Evolutionary conservation across 2,797 vertebrate genomes (phyloP), one percentile per base, ranked within the genome.

Genomic region (Sternarchorhynchus goeldii): DNA sequence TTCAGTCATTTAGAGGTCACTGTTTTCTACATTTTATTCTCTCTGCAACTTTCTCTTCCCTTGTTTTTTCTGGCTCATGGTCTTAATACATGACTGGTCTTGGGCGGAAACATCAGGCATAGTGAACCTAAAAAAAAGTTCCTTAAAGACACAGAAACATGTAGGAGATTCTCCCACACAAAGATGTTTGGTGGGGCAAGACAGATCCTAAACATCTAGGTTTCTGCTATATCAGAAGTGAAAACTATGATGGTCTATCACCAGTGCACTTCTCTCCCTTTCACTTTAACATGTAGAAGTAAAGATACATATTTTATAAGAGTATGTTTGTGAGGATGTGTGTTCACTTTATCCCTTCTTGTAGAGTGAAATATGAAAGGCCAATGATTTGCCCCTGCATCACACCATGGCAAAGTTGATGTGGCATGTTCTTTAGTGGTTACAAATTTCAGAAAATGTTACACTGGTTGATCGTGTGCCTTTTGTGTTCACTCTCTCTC

Each of bases 31-130:
- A 25, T 25, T 25, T 25, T 25, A 25, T 25, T 25, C 25, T 25
- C 25, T 25, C 25, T 25, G 25, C 25, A 25, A 25, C 32, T 34
- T 18, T 73, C 58, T 12, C 16, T 63, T 39, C 16, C 29, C 34
- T 10, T 75, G 60, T 55, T 75, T 75, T 36, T 65, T 62, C 60
- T 75, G 73, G 73, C 73, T 75, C 32, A 56, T 7, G 14, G n/a
- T 21, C 41, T 50, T 59, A 18, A 56, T 17, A n/a, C 39, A 32
- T 7, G 16, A 5, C 59, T 34, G 73, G 36, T 65, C 25, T 65
- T 55, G 59, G 60, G 6, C 59, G 14, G 8, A 63, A 45, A 20
- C 12, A 75, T n/a, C n/a, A 64, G 18, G 20, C 57, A 29, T 29
- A n/a, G 31, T 18, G 12, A 72, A 39, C 36, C 39, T 17, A 63